A percentile compares a stretch with the other conserved stretches of the same genome.
These are phyloP conservation scores for Callimorpha dominula DNA, from an alignment of 2,888 invertebrate species.

Conservation along the genomic window DNA sequence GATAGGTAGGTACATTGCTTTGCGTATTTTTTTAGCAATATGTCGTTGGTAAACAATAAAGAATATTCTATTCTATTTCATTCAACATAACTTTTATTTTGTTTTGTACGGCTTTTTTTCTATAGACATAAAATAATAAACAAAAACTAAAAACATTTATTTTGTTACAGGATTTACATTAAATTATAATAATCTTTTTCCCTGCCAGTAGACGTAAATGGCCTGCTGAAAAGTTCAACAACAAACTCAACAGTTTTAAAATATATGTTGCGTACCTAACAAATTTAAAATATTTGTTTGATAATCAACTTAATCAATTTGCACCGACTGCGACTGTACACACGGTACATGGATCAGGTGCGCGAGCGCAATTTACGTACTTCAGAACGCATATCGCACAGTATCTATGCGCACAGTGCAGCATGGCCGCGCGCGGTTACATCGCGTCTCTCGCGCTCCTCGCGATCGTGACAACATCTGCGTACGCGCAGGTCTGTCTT, in stretches of 20 bases:
- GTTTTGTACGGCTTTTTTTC: not conserved
- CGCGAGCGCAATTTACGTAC: conserved; percentile 35
- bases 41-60: too few relatives aligned
- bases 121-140: not conserved
- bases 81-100: too few relatives aligned
- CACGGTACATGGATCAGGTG: conserved; percentile 26
- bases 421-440: conserved; percentile 62
- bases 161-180: too few relatives aligned
- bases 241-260: too few relatives aligned
- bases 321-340: conserved; percentile 22
- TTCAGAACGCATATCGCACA: conserved; percentile 38
- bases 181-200: too few relatives aligned
- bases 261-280: too few relatives aligned
- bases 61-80: too few relatives aligned
- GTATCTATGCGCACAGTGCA: conserved; percentile 62
- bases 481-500: conserved; percentile 63
- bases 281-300: not conserved
- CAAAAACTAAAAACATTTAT: too few relatives aligned
- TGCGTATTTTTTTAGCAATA: too few relatives aligned
- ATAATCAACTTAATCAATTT: not conserved
- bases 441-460: conserved; percentile 58
- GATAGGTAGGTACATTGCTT: too few relatives aligned
- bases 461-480: conserved; percentile 39
- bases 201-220: too few relatives aligned
- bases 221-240: too few relatives aligned